A percentile compares a stretch with the other conserved stretches of the same genome.
Conservation (phyloP, 2,797 vertebrate species). For the Micromesistius poutassou region DNA sequence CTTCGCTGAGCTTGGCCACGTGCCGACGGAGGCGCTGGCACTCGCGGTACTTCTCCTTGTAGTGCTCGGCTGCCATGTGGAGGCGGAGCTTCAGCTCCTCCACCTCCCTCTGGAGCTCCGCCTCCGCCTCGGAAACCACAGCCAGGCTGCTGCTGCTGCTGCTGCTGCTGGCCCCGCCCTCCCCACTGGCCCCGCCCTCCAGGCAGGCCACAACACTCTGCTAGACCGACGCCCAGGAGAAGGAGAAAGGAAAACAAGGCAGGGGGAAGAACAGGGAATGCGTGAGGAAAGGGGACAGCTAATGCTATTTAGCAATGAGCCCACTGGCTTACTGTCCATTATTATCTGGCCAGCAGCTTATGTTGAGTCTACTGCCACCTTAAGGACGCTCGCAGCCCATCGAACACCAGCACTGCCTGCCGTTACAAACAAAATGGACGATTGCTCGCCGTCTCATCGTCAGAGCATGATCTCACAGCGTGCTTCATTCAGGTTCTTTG, state of each 20-base stretch:
- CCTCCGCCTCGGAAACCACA: slow-evolving; percentile 77
- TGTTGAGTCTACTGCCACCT: not conserved
- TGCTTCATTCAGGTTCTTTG: not conserved
- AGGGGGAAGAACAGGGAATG: not conserved
- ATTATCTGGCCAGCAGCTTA: not conserved
- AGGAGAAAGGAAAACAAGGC: no score
- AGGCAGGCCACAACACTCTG: not conserved
- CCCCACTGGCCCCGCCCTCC: slow-evolving; percentile 54
- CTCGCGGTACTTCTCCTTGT: slow-evolving; percentile 97
- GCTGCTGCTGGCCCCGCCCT: slow-evolving; percentile 35
- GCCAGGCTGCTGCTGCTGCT: slow-evolving; percentile 39
- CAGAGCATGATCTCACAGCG: no score
- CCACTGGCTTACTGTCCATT: not conserved
- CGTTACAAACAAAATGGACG: no score
- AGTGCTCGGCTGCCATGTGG: slow-evolving; percentile 98
- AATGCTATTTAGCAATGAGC: no score
- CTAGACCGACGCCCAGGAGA: not conserved
- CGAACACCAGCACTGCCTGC: not conserved
- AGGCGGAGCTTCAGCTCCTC: slow-evolving; percentile 96
- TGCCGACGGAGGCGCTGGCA: slow-evolving; percentile 95
- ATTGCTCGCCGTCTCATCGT: not conserved
- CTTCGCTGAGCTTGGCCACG: slow-evolving; percentile 86
- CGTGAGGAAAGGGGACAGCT: not conserved
- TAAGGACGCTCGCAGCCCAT: not conserved
- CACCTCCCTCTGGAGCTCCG: slow-evolving; percentile 91